Evolutionary conservation across 2,888 invertebrate genomes (phyloP).

Genomic region (Leptinotarsa haldemani): DNA sequence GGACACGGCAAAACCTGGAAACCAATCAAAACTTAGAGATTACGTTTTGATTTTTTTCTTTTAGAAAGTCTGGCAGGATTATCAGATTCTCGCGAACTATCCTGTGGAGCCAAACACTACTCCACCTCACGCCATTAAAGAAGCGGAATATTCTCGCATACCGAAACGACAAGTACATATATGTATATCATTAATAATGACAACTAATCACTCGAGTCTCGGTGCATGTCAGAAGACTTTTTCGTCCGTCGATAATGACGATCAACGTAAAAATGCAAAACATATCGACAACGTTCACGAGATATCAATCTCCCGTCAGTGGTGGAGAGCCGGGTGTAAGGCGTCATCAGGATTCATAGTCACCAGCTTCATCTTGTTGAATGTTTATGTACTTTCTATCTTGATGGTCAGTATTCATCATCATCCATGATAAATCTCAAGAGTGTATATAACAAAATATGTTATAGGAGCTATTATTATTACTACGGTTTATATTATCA

Average conservation of each 20-base stretch:
- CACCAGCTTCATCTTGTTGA: too few species aligned
- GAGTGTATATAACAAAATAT: too few species aligned
- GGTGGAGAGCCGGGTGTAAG: not conserved
- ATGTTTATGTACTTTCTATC: too few species aligned
- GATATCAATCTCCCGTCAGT: conserved; percentile 16
- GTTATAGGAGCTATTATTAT: too few species aligned
- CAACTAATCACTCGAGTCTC: conserved; percentile 11
- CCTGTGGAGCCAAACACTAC: not conserved
- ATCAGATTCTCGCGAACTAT: not conserved
- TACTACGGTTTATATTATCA: too few species aligned
- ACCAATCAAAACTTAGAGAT: too few species aligned
- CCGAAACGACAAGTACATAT: conserved; percentile 17
- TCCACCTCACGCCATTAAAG: conserved; percentile 8
- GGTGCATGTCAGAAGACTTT: conserved; percentile 14
- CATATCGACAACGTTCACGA: conserved; percentile 20
- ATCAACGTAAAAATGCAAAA: conserved; percentile 10
- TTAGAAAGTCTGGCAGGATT: too few species aligned
- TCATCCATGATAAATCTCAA: too few species aligned
- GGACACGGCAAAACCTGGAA: too few species aligned
- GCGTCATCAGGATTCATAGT: not conserved
- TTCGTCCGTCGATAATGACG: conserved; percentile 6
- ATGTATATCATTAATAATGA: conserved; percentile 26
- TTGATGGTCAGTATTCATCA: too few species aligned
- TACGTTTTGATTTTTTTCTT: too few species aligned
- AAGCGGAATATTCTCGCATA: conserved; percentile 4